A percentile compares a stretch with the other conserved stretches of the same genome.
Evolutionary conservation across 1,140 invertebrate species (phyloP).

Genomic region (Drosophila fuyamai): DNA sequence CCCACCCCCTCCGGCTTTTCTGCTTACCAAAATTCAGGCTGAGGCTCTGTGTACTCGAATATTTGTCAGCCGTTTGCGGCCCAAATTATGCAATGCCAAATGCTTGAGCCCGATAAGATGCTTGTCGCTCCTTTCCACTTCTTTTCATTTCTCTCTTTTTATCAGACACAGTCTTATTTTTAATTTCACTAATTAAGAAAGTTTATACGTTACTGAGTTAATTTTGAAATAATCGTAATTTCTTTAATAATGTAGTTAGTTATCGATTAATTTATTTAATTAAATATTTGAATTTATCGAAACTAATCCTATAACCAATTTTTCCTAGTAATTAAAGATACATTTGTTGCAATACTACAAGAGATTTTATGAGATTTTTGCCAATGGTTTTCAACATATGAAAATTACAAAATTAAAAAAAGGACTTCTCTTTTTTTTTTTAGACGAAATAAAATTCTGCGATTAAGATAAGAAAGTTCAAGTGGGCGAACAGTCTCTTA

Average conservation of each 20-base stretch:
- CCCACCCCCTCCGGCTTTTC: not conserved
- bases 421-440: too few relatives aligned
- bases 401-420: too few relatives aligned
- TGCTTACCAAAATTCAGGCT: not conserved
- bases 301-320: too few relatives aligned
- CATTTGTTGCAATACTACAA: too few relatives aligned
- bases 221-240: too few relatives aligned
- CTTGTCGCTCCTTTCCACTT: not conserved
- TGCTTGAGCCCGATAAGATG: constrained; percentile 50
- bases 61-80: constrained; percentile 38
- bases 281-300: too few relatives aligned
- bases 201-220: too few relatives aligned
- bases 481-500: not conserved
- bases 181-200: not conserved
- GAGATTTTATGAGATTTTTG: too few relatives aligned
- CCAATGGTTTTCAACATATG: too few relatives aligned
- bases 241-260: too few relatives aligned
- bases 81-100: constrained; percentile 52
- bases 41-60: constrained; percentile 19
- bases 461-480: not conserved
- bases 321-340: too few relatives aligned
- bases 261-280: too few relatives aligned
- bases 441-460: not conserved
- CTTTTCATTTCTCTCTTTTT: not conserved
- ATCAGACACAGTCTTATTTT: not conserved